Evolutionary conservation across 1,140 invertebrate species (phyloP).

Genomic region (Matsumurasca onukii): DNA sequence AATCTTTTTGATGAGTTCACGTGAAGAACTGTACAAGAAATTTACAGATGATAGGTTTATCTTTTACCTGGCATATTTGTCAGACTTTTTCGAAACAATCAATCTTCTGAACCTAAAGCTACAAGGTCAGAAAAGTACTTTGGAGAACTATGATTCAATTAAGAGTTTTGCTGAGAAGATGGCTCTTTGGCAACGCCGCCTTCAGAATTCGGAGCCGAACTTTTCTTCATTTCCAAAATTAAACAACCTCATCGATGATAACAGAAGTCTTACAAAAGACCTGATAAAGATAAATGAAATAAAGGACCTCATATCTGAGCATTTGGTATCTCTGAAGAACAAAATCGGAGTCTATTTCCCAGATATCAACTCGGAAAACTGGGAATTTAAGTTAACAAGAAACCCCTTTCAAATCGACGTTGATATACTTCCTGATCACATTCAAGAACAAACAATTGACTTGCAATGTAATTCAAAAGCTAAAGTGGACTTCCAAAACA

Average conservation of each 20-base stretch:
- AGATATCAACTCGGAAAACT: slow-evolving; percentile 28
- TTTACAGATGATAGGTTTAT: slow-evolving; percentile 24
- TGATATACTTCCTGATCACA: slow-evolving; percentile 13
- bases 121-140: slow-evolving; percentile 39
- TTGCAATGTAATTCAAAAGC: slow-evolving; percentile 19
- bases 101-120: slow-evolving; percentile 41
- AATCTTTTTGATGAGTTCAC: slow-evolving; percentile 25
- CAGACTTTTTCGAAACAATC: slow-evolving; percentile 34
- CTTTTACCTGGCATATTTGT: slow-evolving; percentile 23
- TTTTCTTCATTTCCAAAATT: slow-evolving; percentile 33
- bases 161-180: slow-evolving; percentile 23
- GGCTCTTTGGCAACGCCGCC: slow-evolving; percentile 20
- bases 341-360: slow-evolving; percentile 26
- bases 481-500: slow-evolving; percentile 19
- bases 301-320: slow-evolving; percentile 19
- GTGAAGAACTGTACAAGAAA: neutral
- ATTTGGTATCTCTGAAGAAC: slow-evolving; percentile 19
- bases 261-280: slow-evolving; percentile 20
- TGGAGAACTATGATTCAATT: slow-evolving; percentile 33
- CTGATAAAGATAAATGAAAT: slow-evolving; percentile 14
- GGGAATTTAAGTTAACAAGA: slow-evolving; percentile 27
- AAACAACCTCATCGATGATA: slow-evolving; percentile 20
- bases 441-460: slow-evolving; percentile 23
- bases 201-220: slow-evolving; percentile 26
- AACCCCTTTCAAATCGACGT: slow-evolving; percentile 23